Evolutionary conservation across 92 coral and sea anemone genomes (phyloP), one percentile per base, ranked within the genome.

Genomic region (Isaurus tuberculatus): DNA sequence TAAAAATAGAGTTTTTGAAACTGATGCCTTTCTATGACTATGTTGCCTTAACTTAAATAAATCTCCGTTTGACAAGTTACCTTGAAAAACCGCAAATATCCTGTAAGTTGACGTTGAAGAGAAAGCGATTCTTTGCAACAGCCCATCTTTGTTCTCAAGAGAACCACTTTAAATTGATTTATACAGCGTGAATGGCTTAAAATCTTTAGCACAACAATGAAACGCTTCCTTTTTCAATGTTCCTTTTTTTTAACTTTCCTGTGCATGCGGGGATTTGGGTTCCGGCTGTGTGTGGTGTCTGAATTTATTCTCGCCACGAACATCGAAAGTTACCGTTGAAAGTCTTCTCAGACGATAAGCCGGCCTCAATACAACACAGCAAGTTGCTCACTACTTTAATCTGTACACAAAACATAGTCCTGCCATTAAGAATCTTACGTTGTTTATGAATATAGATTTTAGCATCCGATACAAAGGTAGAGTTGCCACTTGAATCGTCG

Each of bases 321-420:
- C 36, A 28, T 8, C 25, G 78, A 23, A 9, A 43, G 55, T 28
- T 28, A 13, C 44, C 78, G 44, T 9, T 44, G 65, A n/a, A 70
- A 8, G 48, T 2, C 49, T 4, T 37, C 53, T 72, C 55, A 42
- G 57, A 44, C 78, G 25, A 23, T 72, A 25, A 72, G 78, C 57
- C 23, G 34, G 32, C n/a, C 60, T 23, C 36, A 25, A 40, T 70
- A 70, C 34, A 40, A 48, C 49, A 16, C 23, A 9, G 15, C 55
- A 40, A 40, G 33, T 72, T 72, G 23, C 37, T 14, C 23, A 31
- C 22, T 71, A 42, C 16, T 44, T 72, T 44, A 43, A 9, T 44
- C 44, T 43, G 78, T 72, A 72, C 61, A 72, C 75, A 70, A 70
- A 70, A 48, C 55, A 70, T 37, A 42, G 15, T 37, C 40, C 16